Percentiles rank a stretch among this genome's conserved stretches.
These are phyloP conservation scores for Pipistrellus pygmaeus DNA, from an alignment of 2,797 vertebrate genomes.

Conservation along the genomic window DNA sequence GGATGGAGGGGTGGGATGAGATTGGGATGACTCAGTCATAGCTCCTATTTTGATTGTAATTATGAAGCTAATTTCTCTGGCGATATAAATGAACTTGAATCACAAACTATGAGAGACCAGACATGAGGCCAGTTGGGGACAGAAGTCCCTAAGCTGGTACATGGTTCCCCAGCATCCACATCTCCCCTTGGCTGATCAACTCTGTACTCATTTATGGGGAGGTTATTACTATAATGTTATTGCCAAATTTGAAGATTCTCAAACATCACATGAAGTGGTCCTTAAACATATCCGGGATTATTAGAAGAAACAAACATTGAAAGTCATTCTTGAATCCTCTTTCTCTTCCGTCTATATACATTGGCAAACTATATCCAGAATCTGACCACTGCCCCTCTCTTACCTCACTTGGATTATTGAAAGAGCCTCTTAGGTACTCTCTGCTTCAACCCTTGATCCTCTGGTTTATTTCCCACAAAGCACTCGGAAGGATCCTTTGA, in stretches of 20 bases:
- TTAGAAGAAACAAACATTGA: background rate
- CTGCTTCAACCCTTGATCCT: background rate
- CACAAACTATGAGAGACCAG: background rate
- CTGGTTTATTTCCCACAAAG: background rate
- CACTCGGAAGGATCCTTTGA: background rate
- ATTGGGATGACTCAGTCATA: background rate
- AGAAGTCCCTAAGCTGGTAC: background rate
- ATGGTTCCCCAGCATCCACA: background rate
- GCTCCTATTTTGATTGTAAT: slow-evolving; percentile 31
- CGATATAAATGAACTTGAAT: slow-evolving; percentile 36
- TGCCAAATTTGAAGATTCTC: background rate
- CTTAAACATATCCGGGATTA: background rate
- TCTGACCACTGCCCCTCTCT: background rate
- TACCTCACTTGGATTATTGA: background rate
- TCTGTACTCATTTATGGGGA: background rate
- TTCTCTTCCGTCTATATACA: background rate
- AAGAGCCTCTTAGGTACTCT: background rate
- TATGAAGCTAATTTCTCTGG: slow-evolving; percentile 32
- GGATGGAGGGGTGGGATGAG: background rate
- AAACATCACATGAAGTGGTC: background rate
- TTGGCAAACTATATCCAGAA: background rate
- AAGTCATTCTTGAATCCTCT: slow-evolving; percentile 6
- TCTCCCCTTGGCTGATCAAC: background rate
- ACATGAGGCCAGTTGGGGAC: background rate
- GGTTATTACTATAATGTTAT: background rate